These are phyloP conservation scores for Telmatherina bonti DNA, from an alignment of 2,797 vertebrate species.

Conservation along the genomic window DNA sequence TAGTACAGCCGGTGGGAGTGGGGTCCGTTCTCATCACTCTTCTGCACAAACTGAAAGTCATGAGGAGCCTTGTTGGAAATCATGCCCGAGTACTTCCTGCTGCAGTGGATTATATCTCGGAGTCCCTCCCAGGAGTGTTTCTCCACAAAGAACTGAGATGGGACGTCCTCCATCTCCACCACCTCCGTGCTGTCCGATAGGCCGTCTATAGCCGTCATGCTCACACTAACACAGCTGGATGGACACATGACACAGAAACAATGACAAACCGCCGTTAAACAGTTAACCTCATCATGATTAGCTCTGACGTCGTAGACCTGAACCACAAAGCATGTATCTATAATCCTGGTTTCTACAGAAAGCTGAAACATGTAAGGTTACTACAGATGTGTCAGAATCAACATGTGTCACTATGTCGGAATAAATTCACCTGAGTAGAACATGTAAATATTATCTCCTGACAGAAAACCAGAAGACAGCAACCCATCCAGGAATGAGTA, in stretches of 20 bases:
- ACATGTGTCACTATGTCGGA: no score
- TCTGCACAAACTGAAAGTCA: conserved; percentile 97
- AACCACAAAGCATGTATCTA: no score
- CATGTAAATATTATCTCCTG: no score
- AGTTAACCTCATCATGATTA: no score
- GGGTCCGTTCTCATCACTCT: conserved; percentile 90
- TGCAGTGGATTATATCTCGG: conserved; percentile 95
- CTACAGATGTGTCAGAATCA: no score
- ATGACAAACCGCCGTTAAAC: conserved; percentile 4
- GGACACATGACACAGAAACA: conserved; percentile 17
- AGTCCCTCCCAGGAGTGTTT: conserved; percentile 97
- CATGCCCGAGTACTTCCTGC: conserved; percentile 96
- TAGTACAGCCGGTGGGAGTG: conserved; percentile 97
- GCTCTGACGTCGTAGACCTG: no score
- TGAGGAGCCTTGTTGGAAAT: conserved; percentile 97
- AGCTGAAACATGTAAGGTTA: no score
- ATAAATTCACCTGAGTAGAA: no score
- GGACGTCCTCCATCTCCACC: conserved; percentile 90
- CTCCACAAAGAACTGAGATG: conserved; percentile 93
- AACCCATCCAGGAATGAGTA: no score
- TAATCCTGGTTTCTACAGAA: no score
- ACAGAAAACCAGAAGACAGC: no score
- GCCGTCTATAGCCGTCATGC: conserved; percentile 91
- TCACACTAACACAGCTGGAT: conserved; percentile 81
- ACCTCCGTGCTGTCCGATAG: conserved; percentile 86